Conservation (phyloP, 2,113 vertebrate species). For the Forbesichthys papilliferus region DNA sequence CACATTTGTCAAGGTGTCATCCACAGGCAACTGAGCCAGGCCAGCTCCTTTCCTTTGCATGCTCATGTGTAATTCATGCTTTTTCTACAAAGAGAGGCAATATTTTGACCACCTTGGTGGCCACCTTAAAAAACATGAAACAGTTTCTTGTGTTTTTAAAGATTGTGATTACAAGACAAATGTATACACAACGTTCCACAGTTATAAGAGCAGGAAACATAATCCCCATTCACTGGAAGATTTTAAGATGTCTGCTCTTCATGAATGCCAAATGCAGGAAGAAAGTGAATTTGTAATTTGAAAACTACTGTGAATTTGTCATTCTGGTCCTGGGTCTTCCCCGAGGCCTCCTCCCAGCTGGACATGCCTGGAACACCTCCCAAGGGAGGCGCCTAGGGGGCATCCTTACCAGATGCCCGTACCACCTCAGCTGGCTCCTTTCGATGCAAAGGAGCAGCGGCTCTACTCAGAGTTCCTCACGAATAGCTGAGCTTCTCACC, state of each 20-base stretch:
- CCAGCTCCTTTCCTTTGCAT: conserved; percentile 18
- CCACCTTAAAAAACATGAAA: conserved; percentile 30
- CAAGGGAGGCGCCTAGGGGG: no score
- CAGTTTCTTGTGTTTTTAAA: conserved; percentile 29
- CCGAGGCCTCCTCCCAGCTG: no score
- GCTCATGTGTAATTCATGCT: conserved; percentile 27
- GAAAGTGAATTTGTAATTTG: conserved; percentile 18
- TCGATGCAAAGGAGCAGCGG: no score
- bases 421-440: no score
- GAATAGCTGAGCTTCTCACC: no score
- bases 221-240: conserved; percentile 41
- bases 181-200: conserved; percentile 23
- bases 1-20: conserved; percentile 34
- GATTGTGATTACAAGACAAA: conserved; percentile 30
- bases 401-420: no score
- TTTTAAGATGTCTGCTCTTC: conserved; percentile 37
- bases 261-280: conserved; percentile 18
- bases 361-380: no score
- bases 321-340: no score
- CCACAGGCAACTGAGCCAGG: background rate
- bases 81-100: conserved; percentile 20
- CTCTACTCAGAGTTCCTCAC: no score
- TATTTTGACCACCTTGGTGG: conserved; percentile 34
- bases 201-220: conserved; percentile 47
- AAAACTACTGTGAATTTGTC: conserved; percentile 21